These are phyloP conservation scores for Microvelia longipes DNA, from an alignment of 1,140 invertebrate genomes.

Conservation along the genomic window DNA sequence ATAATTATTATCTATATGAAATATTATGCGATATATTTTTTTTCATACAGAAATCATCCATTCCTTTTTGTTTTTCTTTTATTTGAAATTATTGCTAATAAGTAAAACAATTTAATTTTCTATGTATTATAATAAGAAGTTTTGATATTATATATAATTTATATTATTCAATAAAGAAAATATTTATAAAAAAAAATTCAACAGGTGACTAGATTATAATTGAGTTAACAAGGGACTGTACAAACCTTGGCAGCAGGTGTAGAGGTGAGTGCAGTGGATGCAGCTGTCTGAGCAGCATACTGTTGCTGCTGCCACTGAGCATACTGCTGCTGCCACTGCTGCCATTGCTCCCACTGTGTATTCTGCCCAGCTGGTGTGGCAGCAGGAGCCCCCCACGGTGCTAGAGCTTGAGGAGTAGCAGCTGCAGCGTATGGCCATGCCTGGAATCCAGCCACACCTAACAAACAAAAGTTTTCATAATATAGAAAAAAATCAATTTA, in stretches of 20 bases:
- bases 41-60: too few relatives aligned
- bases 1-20: too few relatives aligned
- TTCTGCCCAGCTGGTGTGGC: constrained; percentile 40
- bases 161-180: too few relatives aligned
- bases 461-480: not conserved
- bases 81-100: too few relatives aligned
- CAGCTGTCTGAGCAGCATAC: constrained; percentile 47
- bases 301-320: constrained; percentile 69
- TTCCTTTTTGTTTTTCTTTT: not conserved
- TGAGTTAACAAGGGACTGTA: not conserved
- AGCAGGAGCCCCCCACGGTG: too few relatives aligned
- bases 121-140: too few relatives aligned
- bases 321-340: constrained; percentile 68
- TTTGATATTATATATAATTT: too few relatives aligned
- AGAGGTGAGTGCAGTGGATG: not conserved
- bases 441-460: not conserved
- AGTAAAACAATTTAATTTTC: too few relatives aligned
- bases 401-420: constrained; percentile 42
- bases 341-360: constrained; percentile 69
- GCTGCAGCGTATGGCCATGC: constrained; percentile 64
- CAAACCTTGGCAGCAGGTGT: not conserved
- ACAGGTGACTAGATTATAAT: not conserved
- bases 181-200: not conserved
- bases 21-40: too few relatives aligned
- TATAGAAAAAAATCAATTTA: not conserved